Conservation (phyloP, 2,888 invertebrate genomes). For the Mythimna vitellina region DNA sequence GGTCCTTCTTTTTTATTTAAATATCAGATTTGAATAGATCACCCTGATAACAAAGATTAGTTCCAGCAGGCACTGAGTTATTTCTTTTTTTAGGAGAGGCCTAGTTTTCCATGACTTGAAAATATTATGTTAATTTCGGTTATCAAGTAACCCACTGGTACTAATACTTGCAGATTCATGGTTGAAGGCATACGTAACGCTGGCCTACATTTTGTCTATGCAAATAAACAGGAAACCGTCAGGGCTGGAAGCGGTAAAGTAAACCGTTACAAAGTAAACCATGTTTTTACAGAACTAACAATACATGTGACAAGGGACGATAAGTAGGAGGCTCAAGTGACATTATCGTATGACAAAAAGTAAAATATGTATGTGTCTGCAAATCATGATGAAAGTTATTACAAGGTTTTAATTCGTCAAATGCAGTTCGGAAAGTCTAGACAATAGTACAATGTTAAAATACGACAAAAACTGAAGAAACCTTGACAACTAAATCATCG, state of each 20-base stretch:
- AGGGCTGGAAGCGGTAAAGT: constrained; percentile 68
- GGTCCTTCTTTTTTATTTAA: not conserved
- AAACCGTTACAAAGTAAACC: constrained; percentile 66
- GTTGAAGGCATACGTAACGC: constrained; percentile 65
- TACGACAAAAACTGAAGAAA: constrained; percentile 18
- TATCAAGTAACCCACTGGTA: constrained; percentile 45
- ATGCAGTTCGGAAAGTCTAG: not conserved
- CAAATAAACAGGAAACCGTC: constrained; percentile 75
- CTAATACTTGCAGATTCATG: constrained; percentile 58
- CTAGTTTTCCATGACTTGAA: not conserved
- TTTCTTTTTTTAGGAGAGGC: not conserved
- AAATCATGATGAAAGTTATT: not conserved
- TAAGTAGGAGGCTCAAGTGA: constrained; percentile 31
- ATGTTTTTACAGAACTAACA: constrained; percentile 55
- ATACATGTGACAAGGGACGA: constrained; percentile 39
- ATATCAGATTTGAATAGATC: not conserved
- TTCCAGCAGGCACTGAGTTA: not conserved
- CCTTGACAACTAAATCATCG: constrained; percentile 31
- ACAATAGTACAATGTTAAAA: not conserved
- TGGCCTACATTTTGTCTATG: constrained; percentile 78
- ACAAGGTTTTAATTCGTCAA: not conserved
- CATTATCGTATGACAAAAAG: constrained; percentile 39
- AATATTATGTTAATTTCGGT: constrained; percentile 18
- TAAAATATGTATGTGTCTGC: not conserved
- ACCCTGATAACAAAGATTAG: not conserved